A percentile compares a stretch with the other conserved stretches of the same genome.
These are phyloP conservation scores for Megalops atlanticus DNA, from an alignment of 2,113 vertebrate species.

Conservation along the genomic window DNA sequence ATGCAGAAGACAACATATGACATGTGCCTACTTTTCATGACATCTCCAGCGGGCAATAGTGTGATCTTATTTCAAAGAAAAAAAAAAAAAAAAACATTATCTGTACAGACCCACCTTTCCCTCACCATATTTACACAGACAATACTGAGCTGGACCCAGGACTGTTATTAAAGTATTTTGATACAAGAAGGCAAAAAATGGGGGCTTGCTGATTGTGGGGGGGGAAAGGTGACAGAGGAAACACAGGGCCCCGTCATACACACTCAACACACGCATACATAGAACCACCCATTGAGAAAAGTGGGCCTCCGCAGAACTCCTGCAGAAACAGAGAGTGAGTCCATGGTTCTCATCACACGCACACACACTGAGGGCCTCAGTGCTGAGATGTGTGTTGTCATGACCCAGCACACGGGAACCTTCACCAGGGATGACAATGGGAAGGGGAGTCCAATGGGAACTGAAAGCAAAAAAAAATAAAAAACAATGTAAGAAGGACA, in stretches of 20 bases:
- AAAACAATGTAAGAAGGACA: background rate
- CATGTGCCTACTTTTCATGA: constrained; percentile 68
- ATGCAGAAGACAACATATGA: constrained; percentile 60
- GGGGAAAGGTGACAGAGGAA: too few relatives aligned
- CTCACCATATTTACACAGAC: constrained; percentile 50
- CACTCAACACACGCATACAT: constrained; percentile 15
- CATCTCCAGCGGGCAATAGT: constrained; percentile 51
- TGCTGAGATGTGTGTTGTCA: background rate
- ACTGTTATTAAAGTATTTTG: constrained; percentile 45
- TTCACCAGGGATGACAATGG: background rate
- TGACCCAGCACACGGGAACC: background rate
- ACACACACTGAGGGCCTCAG: background rate
- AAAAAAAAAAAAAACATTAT: constrained; percentile 32
- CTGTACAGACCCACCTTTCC: background rate
- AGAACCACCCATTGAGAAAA: constrained; percentile 17
- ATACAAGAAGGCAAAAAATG: background rate
- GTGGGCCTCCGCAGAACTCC: constrained; percentile 30
- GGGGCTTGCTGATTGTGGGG: background rate
- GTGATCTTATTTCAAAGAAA: constrained; percentile 47
- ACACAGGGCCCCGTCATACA: too few relatives aligned
- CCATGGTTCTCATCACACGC: constrained; percentile 32
- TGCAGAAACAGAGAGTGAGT: background rate
- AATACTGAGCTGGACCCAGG: constrained; percentile 61
- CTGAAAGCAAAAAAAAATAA: background rate
- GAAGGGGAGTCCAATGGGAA: background rate